Percentiles rank a stretch among this genome's conserved stretches.
Conservation (phyloP, 2,888 invertebrate species). For the Trachelus tabidus region DNA sequence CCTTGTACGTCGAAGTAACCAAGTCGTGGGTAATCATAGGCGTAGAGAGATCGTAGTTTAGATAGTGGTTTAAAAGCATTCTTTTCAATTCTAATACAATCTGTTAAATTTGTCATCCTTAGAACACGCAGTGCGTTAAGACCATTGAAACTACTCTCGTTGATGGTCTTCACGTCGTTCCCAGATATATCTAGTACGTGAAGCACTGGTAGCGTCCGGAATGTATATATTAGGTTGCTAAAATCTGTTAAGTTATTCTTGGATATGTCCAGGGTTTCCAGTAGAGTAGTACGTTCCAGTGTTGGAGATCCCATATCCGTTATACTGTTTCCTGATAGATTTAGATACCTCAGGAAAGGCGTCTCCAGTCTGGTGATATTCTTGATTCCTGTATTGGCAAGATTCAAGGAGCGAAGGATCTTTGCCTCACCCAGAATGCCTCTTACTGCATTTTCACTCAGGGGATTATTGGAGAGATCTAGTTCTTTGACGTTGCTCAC, state of each 20-base stretch:
- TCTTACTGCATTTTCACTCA: conserved; percentile 78
- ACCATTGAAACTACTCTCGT: conserved; percentile 80
- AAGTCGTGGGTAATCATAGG: conserved; percentile 81
- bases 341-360: conserved; percentile 83
- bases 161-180: conserved; percentile 84
- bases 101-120: conserved; percentile 75
- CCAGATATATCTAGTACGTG: conserved; percentile 82
- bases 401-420: conserved; percentile 82
- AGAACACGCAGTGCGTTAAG: conserved; percentile 75
- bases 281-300: conserved; percentile 82
- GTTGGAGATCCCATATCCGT: conserved; percentile 73
- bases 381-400: conserved; percentile 83
- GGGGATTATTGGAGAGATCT: conserved; percentile 87
- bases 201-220: conserved; percentile 73
- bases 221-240: conserved; percentile 58
- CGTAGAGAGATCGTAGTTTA: conserved; percentile 77
- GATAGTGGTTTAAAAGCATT: conserved; percentile 80
- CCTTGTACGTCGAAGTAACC: conserved; percentile 90
- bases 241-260: conserved; percentile 75
- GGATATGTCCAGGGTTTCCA: conserved; percentile 83
- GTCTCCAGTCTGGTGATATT: conserved; percentile 80
- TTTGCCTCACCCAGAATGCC: conserved; percentile 89
- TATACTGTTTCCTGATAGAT: conserved; percentile 83
- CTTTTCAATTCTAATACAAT: conserved; percentile 83
- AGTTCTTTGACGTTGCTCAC: conserved; percentile 89